Evolutionary conservation across 2,113 vertebrate species (phyloP).

Genomic region (Natator depressus): DNA sequence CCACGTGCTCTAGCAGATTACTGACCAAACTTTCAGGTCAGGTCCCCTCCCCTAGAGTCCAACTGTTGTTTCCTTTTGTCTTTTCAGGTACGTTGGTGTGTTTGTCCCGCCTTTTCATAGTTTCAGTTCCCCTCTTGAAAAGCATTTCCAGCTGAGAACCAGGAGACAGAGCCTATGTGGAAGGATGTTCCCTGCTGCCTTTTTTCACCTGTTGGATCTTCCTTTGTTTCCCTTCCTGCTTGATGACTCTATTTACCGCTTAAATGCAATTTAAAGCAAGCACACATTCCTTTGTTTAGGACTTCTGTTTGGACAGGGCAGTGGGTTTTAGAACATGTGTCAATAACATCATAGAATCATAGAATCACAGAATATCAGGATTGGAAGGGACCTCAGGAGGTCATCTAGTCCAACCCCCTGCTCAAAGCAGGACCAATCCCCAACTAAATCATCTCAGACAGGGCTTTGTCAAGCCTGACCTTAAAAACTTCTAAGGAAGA

Average conservation of each 20-base stretch:
- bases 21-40: neutral
- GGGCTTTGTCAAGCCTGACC: too few relatives aligned
- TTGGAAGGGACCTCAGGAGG: too few relatives aligned
- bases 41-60: neutral
- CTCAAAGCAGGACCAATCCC: too few relatives aligned
- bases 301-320: neutral
- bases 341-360: neutral
- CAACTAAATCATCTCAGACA: too few relatives aligned
- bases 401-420: too few relatives aligned
- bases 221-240: neutral
- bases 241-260: neutral
- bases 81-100: neutral
- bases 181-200: neutral
- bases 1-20: neutral
- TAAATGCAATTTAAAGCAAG: neutral
- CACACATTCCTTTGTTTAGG: neutral
- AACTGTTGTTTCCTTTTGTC: neutral
- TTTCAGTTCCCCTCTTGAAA: neutral
- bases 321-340: neutral
- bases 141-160: neutral
- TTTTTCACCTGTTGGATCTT: neutral
- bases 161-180: neutral
- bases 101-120: neutral
- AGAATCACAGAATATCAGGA: too few relatives aligned
- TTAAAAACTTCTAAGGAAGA: too few relatives aligned